phyloP scores from a whole-genome alignment of 2,113 vertebrate species.

The Dasypus novemcinctus region DNA sequence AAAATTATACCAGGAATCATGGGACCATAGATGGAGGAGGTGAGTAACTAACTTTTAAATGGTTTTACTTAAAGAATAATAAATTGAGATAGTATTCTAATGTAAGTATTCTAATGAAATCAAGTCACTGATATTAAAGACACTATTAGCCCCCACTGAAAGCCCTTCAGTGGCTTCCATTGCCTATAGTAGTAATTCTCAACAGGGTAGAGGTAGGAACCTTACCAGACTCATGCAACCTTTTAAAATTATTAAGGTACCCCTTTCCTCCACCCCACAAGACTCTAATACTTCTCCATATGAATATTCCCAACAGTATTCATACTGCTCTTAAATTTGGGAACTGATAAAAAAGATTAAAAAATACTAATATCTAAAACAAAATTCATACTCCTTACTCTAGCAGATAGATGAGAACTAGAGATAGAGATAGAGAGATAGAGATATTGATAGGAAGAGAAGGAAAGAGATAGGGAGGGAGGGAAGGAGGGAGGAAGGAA shows the following conservation, averaged over 20 bases:
- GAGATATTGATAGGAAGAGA: no score
- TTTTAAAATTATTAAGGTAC: background rate
- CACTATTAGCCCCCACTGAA: background rate
- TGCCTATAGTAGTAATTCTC: background rate
- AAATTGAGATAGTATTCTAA: background rate
- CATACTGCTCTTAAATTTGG: background rate
- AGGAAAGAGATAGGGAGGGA: no score
- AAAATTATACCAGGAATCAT: background rate
- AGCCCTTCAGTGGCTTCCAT: background rate
- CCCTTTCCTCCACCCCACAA: background rate
- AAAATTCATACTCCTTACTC: background rate
- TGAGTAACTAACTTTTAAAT: background rate
- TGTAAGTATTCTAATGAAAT: background rate
- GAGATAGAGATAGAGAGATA: no score
- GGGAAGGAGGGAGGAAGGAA: no score
- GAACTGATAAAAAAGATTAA: background rate
- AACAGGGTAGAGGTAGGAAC: background rate
- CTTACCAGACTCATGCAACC: background rate
- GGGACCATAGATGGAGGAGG: background rate
- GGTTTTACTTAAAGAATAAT: constrained; percentile 14
- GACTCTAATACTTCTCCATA: background rate
- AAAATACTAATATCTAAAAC: constrained; percentile 1
- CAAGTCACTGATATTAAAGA: background rate
- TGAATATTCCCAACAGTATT: background rate
- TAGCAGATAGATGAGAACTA: background rate